Base-by-base conservation (phyloP, 2,888 invertebrate genomes). In the Deladenus siricidicola region DNA sequence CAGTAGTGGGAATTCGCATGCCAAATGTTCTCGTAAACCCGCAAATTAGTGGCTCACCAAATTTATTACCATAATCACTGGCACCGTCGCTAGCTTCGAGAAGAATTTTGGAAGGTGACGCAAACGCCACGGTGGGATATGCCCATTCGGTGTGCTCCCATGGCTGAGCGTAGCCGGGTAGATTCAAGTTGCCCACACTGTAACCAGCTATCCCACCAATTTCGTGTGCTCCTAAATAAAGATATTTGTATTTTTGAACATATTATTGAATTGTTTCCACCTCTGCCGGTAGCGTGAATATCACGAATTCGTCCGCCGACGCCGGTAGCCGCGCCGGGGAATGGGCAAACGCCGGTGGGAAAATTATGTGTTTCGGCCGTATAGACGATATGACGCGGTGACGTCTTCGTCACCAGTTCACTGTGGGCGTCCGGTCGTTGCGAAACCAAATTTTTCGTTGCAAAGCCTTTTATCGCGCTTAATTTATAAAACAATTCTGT, bases 361-460 rank as follows among this genome's bases (percentile, higher is more conserved):
- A 96, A 96, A 80, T 96, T 96, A 81, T 98, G 96, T 0, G 96
- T 98, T 83, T 98, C 96, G 0, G 96, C 96, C 0, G 96, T 96
- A 79, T 96, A 94, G 75, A 93, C 90, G 43, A 96, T 86, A 80
- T 96, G 90, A 0, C 89, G 87, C 19, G 86, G 61, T 14, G 85
- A 83, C 14, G 81, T 78, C 48, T 84, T 81, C 48, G 83, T 72
- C 49, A 74, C 68, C 56, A 87, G 83, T 58, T 84, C 79, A 56
- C 86, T 84, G 1, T 89, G 83, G 65, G 82, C 81, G 1, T 86
- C 84, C 0, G 91, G 86, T 62, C 84, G 82, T 1, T 79, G 80
- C 0, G 93, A 89, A 21, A 85, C 82, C 28, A 93, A 80, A 65
- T 85, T 84, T 50, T 83, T 83, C 58, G 89, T 86, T 63, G 83